Evolutionary conservation across 2,888 invertebrate genomes (phyloP).

Genomic region (Chrysotoxum bicinctum): DNA sequence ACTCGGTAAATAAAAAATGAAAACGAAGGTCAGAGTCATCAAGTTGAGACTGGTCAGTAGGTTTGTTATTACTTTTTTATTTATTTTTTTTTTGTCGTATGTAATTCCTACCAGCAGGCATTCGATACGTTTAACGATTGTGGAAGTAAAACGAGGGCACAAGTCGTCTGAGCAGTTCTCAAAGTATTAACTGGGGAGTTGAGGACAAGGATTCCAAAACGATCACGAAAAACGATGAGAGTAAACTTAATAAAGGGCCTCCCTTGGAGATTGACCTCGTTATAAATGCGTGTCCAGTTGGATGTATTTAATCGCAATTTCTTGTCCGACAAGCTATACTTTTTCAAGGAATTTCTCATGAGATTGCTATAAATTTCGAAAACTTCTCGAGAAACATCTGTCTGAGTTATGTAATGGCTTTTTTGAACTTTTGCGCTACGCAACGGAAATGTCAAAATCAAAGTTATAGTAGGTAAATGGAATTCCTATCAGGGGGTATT

Average conservation of each 20-base stretch:
- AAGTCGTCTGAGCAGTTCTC: slow-evolving; percentile 15
- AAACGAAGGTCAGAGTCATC: slow-evolving; percentile 70
- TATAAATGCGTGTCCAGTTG: neutral
- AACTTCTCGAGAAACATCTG: neutral
- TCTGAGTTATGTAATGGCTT: neutral
- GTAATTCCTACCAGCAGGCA: slow-evolving; percentile 30
- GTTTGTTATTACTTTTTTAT: slow-evolving; percentile 17
- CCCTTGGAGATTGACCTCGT: slow-evolving; percentile 47
- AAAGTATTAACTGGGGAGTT: neutral
- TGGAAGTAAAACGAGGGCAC: slow-evolving; percentile 36
- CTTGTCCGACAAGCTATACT: neutral
- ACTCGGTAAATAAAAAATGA: slow-evolving; percentile 42
- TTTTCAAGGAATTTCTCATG: slow-evolving; percentile 16
- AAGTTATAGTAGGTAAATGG: neutral
- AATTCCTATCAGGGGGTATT: too few species aligned
- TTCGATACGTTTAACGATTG: slow-evolving; percentile 24
- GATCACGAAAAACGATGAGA: slow-evolving; percentile 24
- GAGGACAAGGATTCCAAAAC: slow-evolving; percentile 3
- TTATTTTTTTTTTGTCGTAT: neutral
- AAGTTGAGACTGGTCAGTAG: slow-evolving; percentile 45
- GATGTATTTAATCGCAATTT: neutral
- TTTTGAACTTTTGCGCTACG: neutral
- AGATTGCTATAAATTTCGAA: neutral
- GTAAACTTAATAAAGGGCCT: slow-evolving; percentile 30
- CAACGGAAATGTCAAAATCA: neutral